Evolutionary conservation across 2,113 vertebrate genomes (phyloP).

Genomic region (Falco punctatus): DNA sequence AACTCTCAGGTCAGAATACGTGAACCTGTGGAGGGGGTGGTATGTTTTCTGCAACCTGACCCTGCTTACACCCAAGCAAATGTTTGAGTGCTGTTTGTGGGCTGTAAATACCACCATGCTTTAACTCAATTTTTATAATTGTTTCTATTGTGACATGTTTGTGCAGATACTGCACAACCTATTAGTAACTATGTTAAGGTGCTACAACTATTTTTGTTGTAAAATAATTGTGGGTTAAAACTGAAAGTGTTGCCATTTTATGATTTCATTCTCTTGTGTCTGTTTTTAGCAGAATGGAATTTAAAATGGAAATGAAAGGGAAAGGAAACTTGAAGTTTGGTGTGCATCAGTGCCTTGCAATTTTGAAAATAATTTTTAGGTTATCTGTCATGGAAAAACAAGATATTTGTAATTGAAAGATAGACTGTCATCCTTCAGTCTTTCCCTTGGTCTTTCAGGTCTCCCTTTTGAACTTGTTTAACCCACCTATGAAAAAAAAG

Average conservation of each 20-base stretch:
- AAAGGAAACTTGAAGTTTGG: background rate
- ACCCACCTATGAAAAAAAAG: background rate
- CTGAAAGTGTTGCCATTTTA: background rate
- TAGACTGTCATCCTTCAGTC: background rate
- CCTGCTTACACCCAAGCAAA: background rate
- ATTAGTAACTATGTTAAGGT: background rate
- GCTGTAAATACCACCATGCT: background rate
- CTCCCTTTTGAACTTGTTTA: background rate
- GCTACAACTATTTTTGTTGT: background rate
- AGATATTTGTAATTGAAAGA: background rate
- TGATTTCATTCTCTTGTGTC: background rate
- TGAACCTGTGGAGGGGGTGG: background rate
- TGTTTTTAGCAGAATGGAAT: background rate
- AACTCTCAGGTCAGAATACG: background rate
- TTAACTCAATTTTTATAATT: background rate
- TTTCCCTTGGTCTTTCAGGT: background rate
- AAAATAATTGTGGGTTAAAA: background rate
- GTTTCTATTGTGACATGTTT: background rate
- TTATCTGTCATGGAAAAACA: background rate
- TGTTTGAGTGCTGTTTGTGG: background rate
- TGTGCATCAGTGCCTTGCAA: background rate
- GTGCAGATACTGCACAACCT: background rate
- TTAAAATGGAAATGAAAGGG: background rate
- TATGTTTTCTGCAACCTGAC: background rate
- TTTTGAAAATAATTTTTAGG: background rate